phyloP scores from a whole-genome alignment of 2,888 invertebrate species.

The Hemicrepidius hirtus region DNA sequence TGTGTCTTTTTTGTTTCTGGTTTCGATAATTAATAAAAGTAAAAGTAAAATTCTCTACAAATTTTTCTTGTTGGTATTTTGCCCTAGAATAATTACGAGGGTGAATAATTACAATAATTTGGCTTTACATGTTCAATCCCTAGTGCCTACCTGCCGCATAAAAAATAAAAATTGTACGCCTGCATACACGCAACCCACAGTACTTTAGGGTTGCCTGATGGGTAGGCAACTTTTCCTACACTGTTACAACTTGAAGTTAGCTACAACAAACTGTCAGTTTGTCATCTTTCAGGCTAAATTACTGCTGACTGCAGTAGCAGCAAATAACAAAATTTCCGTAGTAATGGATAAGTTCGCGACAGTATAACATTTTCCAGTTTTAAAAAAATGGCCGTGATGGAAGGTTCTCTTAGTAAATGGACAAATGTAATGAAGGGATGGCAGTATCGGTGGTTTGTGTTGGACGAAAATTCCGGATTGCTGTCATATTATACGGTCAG shows the following conservation, averaged over 20 bases:
- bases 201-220: neutral
- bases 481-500: constrained; percentile 98
- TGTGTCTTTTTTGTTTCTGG: no score
- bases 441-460: constrained; percentile 99
- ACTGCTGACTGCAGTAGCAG: neutral
- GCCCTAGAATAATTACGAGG: no score
- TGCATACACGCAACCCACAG: constrained; percentile 15
- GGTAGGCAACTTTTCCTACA: neutral
- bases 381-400: constrained; percentile 80
- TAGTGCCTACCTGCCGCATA: no score
- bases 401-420: constrained; percentile 97
- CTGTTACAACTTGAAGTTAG: constrained; percentile 20
- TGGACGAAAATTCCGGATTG: constrained; percentile 96
- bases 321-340: constrained; percentile 63
- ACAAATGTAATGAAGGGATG: constrained; percentile 99
- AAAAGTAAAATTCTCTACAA: no score
- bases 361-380: constrained; percentile 48
- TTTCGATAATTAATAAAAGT: no score
- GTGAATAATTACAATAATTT: no score
- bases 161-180: constrained; percentile 10
- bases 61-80: no score
- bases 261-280: neutral
- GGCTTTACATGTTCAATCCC: no score
- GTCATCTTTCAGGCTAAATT: neutral
- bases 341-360: constrained; percentile 25